Conservation (phyloP, 2,113 vertebrate species). For the Salvator merianae region DNA sequence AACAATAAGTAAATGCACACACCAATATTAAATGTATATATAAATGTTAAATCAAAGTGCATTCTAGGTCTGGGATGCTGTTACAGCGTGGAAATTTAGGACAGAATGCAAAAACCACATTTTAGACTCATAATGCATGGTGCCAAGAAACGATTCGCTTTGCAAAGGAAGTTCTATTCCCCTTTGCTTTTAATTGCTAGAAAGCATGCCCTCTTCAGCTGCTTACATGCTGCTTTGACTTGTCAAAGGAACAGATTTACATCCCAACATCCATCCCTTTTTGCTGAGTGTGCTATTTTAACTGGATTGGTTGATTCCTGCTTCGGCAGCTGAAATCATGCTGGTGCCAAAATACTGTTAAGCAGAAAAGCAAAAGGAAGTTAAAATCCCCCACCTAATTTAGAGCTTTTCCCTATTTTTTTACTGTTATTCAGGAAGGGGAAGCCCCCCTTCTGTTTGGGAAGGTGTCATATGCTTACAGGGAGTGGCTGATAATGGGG, state of each 20-base stretch:
- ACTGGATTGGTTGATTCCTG: constrained; percentile 1
- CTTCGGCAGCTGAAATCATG: background rate
- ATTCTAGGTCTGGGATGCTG: too few relatives aligned
- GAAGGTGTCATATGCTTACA: background rate
- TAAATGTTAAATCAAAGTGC: too few relatives aligned
- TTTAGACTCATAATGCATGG: background rate
- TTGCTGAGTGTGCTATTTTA: constrained; percentile 17
- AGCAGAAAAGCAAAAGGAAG: background rate
- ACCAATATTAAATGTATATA: too few relatives aligned
- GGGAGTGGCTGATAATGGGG: too few relatives aligned
- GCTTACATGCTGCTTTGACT: background rate
- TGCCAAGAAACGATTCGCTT: background rate
- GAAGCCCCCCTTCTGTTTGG: background rate
- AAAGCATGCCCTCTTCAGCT: background rate
- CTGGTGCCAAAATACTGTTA: background rate
- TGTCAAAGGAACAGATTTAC: constrained; percentile 5
- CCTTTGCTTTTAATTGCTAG: background rate
- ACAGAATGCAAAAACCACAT: too few relatives aligned
- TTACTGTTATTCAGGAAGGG: background rate
- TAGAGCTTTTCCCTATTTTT: background rate
- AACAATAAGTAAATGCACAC: background rate
- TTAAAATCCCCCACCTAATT: background rate
- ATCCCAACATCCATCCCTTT: background rate
- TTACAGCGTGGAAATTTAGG: too few relatives aligned
- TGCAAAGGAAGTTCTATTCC: background rate